Base-by-base conservation (phyloP, 2,797 vertebrate species). In the Dromococcyx pavoninus region DNA sequence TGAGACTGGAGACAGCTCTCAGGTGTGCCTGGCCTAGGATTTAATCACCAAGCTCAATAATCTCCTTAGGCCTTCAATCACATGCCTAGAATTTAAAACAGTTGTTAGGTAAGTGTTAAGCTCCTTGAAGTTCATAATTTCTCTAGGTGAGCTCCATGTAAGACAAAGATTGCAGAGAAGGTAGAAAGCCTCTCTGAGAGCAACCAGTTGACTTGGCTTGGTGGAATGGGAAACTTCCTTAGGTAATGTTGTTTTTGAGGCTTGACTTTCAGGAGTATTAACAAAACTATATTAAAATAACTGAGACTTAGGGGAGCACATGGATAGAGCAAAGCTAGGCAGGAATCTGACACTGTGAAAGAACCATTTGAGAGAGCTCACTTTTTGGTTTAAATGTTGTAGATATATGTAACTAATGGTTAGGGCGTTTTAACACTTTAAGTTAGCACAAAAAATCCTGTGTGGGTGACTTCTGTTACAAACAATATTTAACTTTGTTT, bases 1-100 rank as follows among this genome's bases (percentile, higher is more conserved):
- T 3, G 66, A 44, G 23, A 33, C 30, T 24, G 4, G 39, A 25
- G 32, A 7, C 15, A 86, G 43, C 72, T 76, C 41, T 83, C 89
- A 95, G 91, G 90, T 95, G 93, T 88, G 50, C 9, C 89, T 85
- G 23, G 80, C 8, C 69, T 80, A 48, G 66, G 54, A 69, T 94
- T 69, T 86, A 27, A 87, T 80, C 61, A 48, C 15, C 51, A 77
- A 50, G 53, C 44, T 77, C 50, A 44, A 6, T 27, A 58, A 88
- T 60, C 76, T 73, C 64, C 7, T 86, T 15, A 71, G 44, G 70
- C 76, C 19, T 58, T 53, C 61, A 75, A 39, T 51, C 43, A 44
- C 73, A 30, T 32, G 57, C 37, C 39, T 69, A 44, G 30, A 11
- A 39, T 6, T 83, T 70, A 35, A 43, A 43, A 1, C 62, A 88